Conservation (phyloP, 2,888 invertebrate genomes). For the Choreutis nemorana region DNA sequence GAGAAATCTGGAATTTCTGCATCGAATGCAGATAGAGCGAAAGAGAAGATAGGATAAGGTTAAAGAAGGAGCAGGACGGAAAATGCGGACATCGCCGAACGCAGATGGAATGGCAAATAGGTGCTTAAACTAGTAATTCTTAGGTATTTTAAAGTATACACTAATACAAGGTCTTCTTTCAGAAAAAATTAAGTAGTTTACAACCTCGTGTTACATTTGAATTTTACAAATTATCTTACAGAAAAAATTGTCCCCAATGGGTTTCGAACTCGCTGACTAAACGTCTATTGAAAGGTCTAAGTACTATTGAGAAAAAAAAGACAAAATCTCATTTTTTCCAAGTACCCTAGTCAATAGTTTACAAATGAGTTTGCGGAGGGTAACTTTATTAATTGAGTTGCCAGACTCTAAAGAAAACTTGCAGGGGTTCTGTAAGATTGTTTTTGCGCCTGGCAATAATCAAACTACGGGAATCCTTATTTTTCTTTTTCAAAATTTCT, state of each 20-base stretch:
- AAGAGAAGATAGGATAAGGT: neutral
- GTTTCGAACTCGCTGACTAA: too few relatives aligned
- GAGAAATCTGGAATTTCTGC: conserved; percentile 44
- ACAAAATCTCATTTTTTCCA: conserved; percentile 8
- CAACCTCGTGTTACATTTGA: conserved; percentile 23
- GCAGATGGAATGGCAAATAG: conserved; percentile 51
- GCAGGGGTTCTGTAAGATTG: conserved; percentile 21
- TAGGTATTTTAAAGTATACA: too few relatives aligned
- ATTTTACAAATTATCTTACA: conserved; percentile 16
- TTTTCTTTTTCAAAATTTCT: neutral
- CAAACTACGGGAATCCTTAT: conserved; percentile 30
- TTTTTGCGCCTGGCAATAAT: conserved; percentile 41
- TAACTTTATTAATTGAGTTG: conserved; percentile 50
- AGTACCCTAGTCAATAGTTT: conserved; percentile 16
- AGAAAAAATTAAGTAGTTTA: too few relatives aligned
- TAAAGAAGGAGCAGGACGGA: conserved; percentile 15
- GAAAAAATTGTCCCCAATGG: too few relatives aligned
- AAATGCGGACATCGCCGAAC: conserved; percentile 49
- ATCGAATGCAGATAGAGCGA: conserved; percentile 30
- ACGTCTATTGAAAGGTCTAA: too few relatives aligned
- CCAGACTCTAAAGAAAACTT: too few relatives aligned
- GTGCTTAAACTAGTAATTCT: too few relatives aligned
- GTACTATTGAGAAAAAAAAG: too few relatives aligned
- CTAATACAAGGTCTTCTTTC: too few relatives aligned
- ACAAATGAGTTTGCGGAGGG: conserved; percentile 14